A percentile compares a stretch with the other conserved stretches of the same genome.
Conservation (phyloP, 1,140 invertebrate genomes). For the Leptinotarsa defecta region DNA sequence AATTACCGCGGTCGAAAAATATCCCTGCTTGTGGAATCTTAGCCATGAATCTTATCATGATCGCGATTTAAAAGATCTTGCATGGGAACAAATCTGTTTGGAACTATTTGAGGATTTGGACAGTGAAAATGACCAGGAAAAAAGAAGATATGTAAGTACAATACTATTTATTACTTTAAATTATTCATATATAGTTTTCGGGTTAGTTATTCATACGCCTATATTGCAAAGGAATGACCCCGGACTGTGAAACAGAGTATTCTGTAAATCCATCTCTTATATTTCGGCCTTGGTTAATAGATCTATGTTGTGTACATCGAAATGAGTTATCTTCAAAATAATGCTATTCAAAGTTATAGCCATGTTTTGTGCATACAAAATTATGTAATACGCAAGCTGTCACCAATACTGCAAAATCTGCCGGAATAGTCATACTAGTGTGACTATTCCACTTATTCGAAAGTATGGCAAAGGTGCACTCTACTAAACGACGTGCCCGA, state of each 20-base stretch:
- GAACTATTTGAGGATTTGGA: slow-evolving; percentile 2
- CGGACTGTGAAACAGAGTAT: slow-evolving; percentile 21
- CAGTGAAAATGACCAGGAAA: slow-evolving; percentile 4
- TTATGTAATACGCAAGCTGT: slow-evolving; percentile 27
- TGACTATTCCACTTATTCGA: slow-evolving; percentile 29
- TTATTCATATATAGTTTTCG: slow-evolving; percentile 9
- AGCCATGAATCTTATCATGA: slow-evolving; percentile 9
- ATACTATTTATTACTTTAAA: slow-evolving; percentile 11
- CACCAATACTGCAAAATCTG: slow-evolving; percentile 24
- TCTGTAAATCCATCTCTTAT: slow-evolving; percentile 20
- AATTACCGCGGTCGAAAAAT: slow-evolving; percentile 21
- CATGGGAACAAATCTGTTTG: slow-evolving; percentile 6
- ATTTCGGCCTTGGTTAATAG: slow-evolving; percentile 6
- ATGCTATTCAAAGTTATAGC: slow-evolving; percentile 26
- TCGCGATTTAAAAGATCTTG: slow-evolving; percentile 16
- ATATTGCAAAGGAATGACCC: slow-evolving; percentile 24
- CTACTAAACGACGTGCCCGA: slow-evolving; percentile 32
- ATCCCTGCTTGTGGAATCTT: slow-evolving; percentile 18
- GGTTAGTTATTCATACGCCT: not conserved
- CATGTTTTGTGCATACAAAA: slow-evolving; percentile 25
- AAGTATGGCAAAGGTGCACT: slow-evolving; percentile 34
- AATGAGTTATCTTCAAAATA: slow-evolving; percentile 16
- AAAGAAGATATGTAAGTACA: slow-evolving; percentile 14
- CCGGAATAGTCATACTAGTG: slow-evolving; percentile 13
- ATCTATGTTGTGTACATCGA: not conserved